Conservation (phyloP, 2,888 invertebrate species). For the Petrolisthes manimaculis region DNA sequence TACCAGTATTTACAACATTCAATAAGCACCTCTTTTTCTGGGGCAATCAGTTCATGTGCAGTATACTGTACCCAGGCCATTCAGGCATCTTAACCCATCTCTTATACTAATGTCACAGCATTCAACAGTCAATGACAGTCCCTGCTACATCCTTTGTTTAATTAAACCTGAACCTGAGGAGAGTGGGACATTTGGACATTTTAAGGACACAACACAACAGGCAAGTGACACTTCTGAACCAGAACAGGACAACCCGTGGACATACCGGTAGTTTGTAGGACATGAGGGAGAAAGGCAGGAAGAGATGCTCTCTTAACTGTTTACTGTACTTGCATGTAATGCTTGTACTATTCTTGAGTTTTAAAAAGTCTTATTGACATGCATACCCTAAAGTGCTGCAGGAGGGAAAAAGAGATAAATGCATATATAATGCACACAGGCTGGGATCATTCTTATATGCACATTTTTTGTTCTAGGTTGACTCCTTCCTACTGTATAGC, state of each 20-base stretch:
- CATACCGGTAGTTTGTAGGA: neutral
- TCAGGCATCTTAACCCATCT: too few relatives aligned
- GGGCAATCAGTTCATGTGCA: too few relatives aligned
- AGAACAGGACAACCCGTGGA: neutral
- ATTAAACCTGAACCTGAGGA: constrained; percentile 6
- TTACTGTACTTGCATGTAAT: neutral
- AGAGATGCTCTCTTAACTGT: neutral
- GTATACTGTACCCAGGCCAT: too few relatives aligned
- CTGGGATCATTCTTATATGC: neutral
- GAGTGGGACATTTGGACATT: constrained; percentile 13
- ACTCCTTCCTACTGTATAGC: too few relatives aligned
- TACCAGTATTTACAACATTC: constrained; percentile 8
- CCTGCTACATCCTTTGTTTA: constrained; percentile 18
- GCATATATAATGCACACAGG: neutral
- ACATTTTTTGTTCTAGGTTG: too few relatives aligned
- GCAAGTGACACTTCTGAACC: neutral
- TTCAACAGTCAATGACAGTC: constrained; percentile 4
- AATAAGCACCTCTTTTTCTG: neutral
- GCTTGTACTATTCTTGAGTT: neutral
- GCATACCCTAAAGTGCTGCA: neutral
- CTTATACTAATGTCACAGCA: neutral
- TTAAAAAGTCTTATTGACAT: neutral
- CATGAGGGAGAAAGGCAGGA: neutral
- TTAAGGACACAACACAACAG: constrained; percentile 12
- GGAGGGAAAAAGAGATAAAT: neutral